Percentiles rank a stretch among this genome's conserved stretches.
Evolutionary conservation across 2,888 invertebrate genomes (phyloP).

Genomic region (Abrostola triplasia): DNA sequence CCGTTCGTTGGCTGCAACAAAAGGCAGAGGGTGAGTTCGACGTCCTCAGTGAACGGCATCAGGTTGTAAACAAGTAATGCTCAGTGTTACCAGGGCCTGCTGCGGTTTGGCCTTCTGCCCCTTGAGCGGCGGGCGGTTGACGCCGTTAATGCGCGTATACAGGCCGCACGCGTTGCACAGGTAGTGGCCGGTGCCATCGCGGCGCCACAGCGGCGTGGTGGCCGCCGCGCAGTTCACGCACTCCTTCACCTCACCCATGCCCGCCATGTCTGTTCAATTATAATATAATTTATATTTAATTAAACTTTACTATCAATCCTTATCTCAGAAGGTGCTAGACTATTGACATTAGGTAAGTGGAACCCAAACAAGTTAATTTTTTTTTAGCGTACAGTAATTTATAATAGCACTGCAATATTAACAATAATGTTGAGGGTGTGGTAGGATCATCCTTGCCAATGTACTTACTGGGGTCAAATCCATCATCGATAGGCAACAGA

Average conservation of each 20-base stretch:
- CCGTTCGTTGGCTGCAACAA: conserved; percentile 85
- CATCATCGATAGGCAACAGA: conserved; percentile 82
- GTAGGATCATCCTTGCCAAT: background rate
- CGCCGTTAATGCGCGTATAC: conserved; percentile 93
- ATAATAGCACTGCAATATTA: no score
- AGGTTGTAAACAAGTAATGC: background rate
- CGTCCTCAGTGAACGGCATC: background rate
- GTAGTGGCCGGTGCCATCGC: conserved; percentile 99
- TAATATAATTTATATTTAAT: background rate
- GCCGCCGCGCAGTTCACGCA: conserved; percentile 98
- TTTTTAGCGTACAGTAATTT: no score
- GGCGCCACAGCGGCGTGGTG: conserved; percentile 98
- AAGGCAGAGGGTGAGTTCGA: background rate
- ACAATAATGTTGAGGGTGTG: no score
- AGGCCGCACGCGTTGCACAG: conserved; percentile 99
- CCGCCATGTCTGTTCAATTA: conserved; percentile 72
- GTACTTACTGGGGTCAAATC: conserved; percentile 83
- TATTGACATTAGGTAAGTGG: no score
- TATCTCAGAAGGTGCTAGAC: no score
- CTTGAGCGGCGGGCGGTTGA: conserved; percentile 92
- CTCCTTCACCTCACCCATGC: conserved; percentile 91
- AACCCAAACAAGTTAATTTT: no score
- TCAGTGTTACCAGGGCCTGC: conserved; percentile 81
- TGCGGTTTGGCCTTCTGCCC: conserved; percentile 90
- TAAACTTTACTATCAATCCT: no score